Evolutionary conservation across 2,888 invertebrate genomes (phyloP).

Genomic region (Caenorhabditis zanzibari): DNA sequence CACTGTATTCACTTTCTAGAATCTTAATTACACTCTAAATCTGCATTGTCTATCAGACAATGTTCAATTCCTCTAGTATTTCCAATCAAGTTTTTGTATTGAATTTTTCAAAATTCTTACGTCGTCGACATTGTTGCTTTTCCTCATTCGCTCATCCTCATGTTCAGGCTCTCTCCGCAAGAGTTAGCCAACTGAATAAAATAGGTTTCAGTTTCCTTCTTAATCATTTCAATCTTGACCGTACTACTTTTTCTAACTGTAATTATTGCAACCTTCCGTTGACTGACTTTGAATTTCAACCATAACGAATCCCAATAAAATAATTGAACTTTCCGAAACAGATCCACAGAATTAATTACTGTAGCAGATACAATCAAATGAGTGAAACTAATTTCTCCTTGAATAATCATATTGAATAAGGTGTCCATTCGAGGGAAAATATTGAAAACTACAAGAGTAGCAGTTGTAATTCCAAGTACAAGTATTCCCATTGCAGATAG

Average conservation of each 20-base stretch:
- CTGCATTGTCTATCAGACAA: too few species aligned
- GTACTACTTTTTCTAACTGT: constrained; percentile 17
- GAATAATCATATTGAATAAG: constrained; percentile 1
- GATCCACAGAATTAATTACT: constrained; percentile 39
- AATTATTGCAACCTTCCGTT: not conserved
- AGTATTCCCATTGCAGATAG: constrained; percentile 1
- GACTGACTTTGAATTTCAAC: not conserved
- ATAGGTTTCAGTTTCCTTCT: constrained; percentile 48
- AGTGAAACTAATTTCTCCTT: constrained; percentile 18
- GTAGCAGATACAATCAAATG: constrained; percentile 14
- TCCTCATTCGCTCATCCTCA: too few species aligned
- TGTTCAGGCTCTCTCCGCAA: too few species aligned
- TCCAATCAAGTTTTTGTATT: too few species aligned
- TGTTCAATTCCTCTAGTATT: too few species aligned
- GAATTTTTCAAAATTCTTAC: too few species aligned
- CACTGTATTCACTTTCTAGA: too few species aligned
- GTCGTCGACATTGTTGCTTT: too few species aligned
- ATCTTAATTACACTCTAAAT: too few species aligned
- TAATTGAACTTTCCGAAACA: constrained; percentile 16
- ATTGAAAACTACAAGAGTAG: constrained; percentile 4
- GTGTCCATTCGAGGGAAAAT: constrained; percentile 8
- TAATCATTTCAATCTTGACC: constrained; percentile 14
- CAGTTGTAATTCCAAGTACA: not conserved
- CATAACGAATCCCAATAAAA: not conserved
- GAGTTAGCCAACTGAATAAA: constrained; percentile 30